phyloP scores from a whole-genome alignment of 2,113 vertebrate species.

The Phylloscopus trochiloides region DNA sequence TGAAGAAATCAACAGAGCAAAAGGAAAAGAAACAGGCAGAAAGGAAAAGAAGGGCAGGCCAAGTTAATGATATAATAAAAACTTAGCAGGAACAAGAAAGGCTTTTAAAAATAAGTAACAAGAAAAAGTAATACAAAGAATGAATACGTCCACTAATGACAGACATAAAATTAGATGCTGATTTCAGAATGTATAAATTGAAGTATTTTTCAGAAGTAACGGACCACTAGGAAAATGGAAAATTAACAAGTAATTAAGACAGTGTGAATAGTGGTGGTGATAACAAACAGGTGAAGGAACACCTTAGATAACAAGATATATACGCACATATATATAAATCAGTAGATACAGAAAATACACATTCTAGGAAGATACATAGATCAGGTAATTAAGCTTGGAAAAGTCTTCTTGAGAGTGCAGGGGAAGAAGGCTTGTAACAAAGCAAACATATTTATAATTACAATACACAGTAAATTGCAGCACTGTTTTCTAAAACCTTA shows the following conservation, averaged over 20 bases:
- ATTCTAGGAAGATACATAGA: not conserved
- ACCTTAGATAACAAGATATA: not conserved
- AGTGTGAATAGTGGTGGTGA: not conserved
- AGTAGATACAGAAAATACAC: not conserved
- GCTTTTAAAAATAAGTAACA: not conserved
- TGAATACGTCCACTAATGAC: not conserved
- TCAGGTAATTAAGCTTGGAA: not conserved
- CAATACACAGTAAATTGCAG: not conserved
- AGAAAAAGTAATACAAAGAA: not conserved
- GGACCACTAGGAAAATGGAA: not conserved
- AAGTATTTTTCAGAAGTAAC: not conserved
- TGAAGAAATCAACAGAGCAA: constrained; percentile 8
- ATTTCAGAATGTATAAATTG: not conserved
- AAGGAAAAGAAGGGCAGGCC: not conserved
- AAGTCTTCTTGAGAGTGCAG: not conserved
- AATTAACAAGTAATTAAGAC: constrained; percentile 14
- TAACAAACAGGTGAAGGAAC: constrained; percentile 19
- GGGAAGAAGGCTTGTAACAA: not conserved
- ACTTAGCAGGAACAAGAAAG: not conserved
- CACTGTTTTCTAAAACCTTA: not conserved
- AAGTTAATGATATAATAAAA: not conserved
- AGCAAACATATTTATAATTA: not conserved
- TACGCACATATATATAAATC: not conserved
- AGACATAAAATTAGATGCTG: not conserved
- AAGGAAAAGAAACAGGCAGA: not conserved